Base-by-base conservation (phyloP, 2,113 vertebrate species). In the Centropus unirufus region DNA sequence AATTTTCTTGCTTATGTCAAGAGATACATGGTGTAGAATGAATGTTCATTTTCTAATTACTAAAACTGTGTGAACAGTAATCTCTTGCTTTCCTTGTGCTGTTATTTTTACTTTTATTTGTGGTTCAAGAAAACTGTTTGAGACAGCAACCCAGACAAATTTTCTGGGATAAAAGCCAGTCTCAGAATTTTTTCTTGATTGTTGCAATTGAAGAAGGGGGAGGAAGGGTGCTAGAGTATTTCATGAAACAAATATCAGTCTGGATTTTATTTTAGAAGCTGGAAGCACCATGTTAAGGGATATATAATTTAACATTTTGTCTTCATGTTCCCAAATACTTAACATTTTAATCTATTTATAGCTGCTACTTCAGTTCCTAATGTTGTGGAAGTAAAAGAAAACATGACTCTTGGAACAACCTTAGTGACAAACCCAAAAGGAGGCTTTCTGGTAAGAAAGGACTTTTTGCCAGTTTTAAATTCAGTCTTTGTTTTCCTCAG, bases 321-420 rank as follows among this genome's bases (percentile, higher is more conserved):
- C 96, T 96, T 85, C 57, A 66, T 69, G 51, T 87, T 95, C 95
- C 82, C 75, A 92, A 83, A 92, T 90, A 89, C 83, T 95, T 96
- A 76, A 92, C 93, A 92, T 86, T 92, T 93, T 95, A 57, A 93
- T 98, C 93, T 97, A 87, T 97, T 97, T 98, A 93, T 97, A 98
- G 98, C 91, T 58, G 55, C 95, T 96, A 99, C 98, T 90, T 99
- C 99, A 55, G 98, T 99, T 97, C 98, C 99, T 88, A 98, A 99
- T 26, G 95, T 99, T 27, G 96, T 97, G 21, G 99, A 99, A 98
- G 98, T 99, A 94, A 99, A 99, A 93, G 99, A 99, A 97, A 99
- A 99, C 97, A 99, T 99, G 99, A 99, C 99, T 47, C 99, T 99
- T 98, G 99, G 99, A 98, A 98, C 98, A 87, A 99, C 99, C 62